Base-by-base conservation (phyloP, 1,140 invertebrate genomes). In the Myzus persicae region DNA sequence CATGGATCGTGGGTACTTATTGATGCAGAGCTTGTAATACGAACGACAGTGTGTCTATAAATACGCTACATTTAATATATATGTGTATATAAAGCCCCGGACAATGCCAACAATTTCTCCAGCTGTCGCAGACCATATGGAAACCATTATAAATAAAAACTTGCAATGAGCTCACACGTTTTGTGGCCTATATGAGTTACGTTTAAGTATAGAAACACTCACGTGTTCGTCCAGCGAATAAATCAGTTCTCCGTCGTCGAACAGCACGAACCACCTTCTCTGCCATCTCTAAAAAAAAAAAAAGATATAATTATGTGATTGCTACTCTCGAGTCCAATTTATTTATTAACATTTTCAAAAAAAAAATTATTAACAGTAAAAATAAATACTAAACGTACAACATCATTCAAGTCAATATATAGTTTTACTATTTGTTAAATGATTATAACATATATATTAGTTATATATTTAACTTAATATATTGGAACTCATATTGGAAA, bases 211-310 rank as follows among this genome's bases (percentile, higher is more conserved):
- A 90, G 31, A 46, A 94, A 93, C 26, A 98, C 98, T 98, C 96
- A 99, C 98, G 96, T 99, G 98, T 96, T 99, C 98, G 96, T 99
- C 99, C 94, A 99, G 96, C 8, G 98, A 98, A 95, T 99, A 99
- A 85, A 98, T 99, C 26, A 99, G 96, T 95, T 99, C 98, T 59
- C 98, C 99, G 95, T 99, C 98, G 95, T 99, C 98, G 95, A 99
- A 99, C 18, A 99, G 96, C n/a, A 99, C 97, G 96, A 99, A 99
- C 97, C 98, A 99, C 95, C 99, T 96, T 95, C 98, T 96, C 95
- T 99, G 99, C 99, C 99, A 99, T 96, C 98, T 96, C 98, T 99
- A 95, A 93, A 94, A 94, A 94, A 59, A 94, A 59, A 93, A n/a
- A 8, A 48, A 91, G 24, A 89, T 36, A n/a, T 44, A 87, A 93